phyloP scores from a whole-genome alignment of 2,888 invertebrate species.

The Opisthograptis luteolata region DNA sequence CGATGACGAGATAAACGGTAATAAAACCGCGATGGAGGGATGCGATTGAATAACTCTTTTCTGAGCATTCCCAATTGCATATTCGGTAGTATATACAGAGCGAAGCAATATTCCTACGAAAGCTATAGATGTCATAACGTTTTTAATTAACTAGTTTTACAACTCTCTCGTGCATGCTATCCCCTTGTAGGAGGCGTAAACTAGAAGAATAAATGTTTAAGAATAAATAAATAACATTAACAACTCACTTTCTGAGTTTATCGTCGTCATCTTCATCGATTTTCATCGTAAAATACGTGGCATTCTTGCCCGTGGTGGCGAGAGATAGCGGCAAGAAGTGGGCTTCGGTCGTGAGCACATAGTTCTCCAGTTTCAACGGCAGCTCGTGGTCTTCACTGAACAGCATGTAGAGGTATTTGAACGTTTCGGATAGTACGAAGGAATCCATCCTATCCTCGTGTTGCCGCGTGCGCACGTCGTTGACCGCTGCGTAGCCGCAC shows the following conservation, averaged over 20 bases:
- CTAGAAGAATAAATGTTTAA: neutral
- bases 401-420: slow-evolving; percentile 97
- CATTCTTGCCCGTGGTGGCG: slow-evolving; percentile 86
- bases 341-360: slow-evolving; percentile 96
- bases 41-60: too few species aligned
- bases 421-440: slow-evolving; percentile 98
- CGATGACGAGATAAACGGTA: too few species aligned
- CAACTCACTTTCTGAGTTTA: slow-evolving; percentile 69
- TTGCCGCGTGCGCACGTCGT: slow-evolving; percentile 94
- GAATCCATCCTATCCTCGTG: slow-evolving; percentile 99
- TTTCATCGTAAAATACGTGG: slow-evolving; percentile 71
- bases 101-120: too few species aligned
- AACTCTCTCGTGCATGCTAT: too few species aligned
- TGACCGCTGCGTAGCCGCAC: slow-evolving; percentile 99
- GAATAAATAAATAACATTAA: neutral
- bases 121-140: too few species aligned
- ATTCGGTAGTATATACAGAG: too few species aligned
- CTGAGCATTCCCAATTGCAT: too few species aligned
- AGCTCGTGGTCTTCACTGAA: slow-evolving; percentile 94
- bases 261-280: slow-evolving; percentile 76
- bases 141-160: too few species aligned
- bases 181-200: too few species aligned
- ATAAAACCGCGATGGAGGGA: too few species aligned
- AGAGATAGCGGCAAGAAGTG: slow-evolving; percentile 96
- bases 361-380: slow-evolving; percentile 92